These are phyloP conservation scores for Amphipoea lucens DNA, from an alignment of 2,888 invertebrate genomes.

Conservation along the genomic window DNA sequence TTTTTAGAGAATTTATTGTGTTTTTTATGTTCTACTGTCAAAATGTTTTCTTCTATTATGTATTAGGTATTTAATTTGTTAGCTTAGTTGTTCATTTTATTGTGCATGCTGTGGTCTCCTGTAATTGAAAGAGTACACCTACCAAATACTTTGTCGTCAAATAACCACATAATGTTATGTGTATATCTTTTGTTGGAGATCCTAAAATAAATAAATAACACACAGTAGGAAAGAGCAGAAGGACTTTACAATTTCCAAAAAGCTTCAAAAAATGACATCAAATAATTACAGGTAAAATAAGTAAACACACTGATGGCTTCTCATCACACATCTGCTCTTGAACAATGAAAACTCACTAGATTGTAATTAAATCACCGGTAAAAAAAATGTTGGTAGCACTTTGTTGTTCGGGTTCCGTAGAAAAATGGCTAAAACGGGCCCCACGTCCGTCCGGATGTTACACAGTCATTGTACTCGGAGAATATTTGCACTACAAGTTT, in stretches of 20 bases:
- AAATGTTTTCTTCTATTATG: no score
- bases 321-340: no score
- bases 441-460: background rate
- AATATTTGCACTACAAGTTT: background rate
- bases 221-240: slow-evolving; percentile 13
- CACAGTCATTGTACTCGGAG: background rate
- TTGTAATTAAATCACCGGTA: background rate
- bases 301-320: background rate
- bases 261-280: background rate
- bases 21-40: no score
- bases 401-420: background rate
- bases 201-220: no score
- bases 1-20: no score
- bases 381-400: background rate
- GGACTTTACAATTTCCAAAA: background rate
- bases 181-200: no score
- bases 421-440: background rate
- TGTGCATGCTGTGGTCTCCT: no score
- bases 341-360: background rate
- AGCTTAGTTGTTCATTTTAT: no score
- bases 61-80: no score
- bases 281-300: slow-evolving; percentile 1
- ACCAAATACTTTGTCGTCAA: no score
- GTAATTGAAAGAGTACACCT: no score
- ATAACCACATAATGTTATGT: no score